Evolutionary conservation across 2,113 vertebrate genomes (phyloP), one percentile per base, ranked within the genome.

Genomic region (Dicentrarchus labrax): DNA sequence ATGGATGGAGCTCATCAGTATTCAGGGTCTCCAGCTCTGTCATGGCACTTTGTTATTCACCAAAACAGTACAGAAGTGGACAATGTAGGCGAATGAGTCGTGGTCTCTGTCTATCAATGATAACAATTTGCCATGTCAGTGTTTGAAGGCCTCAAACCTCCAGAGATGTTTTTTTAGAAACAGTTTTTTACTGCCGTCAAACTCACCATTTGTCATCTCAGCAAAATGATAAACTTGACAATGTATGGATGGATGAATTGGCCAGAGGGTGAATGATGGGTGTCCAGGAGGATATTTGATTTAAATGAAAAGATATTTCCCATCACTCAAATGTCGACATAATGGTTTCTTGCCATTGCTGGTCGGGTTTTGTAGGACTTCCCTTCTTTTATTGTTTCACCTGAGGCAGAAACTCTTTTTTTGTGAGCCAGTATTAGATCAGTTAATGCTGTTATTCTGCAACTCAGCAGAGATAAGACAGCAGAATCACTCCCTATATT

Each of bases 1-100:
- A 93, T 92, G 89, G 92, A 92, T 92, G 89, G 90, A 82, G 90
- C 84, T 91, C 85, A 88, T 93, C 83, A 13, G 83, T 86, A 89
- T 91, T 92, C 90, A 92, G 70, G 86, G 82, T 91, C 76, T 83
- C 61, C 67, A 0, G 59, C 77, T 73, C 70, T 21, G 43, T 78
- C 62, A 60, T 8, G 53, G 24, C 61, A 39, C 66, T 88, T 88
- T 83, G 64, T 62, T 82, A 75, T 88, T 88, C 82, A 78, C 36
- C n/a, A 22, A 39, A 70, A 76, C 45, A 22, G 53, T 65, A 71
- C 66, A 66, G 72, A 75, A 83, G 62, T 59, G 70, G 80, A 89
- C 80, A 86, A 41, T 72, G 88, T 65, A 68, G 78, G 78, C 71
- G 86, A 83, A 82, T 69, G 72, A 82, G 87, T 74, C 19, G 21